Base-by-base conservation (phyloP, 2,888 invertebrate genomes). In the Scaptomyza tumidula region DNA sequence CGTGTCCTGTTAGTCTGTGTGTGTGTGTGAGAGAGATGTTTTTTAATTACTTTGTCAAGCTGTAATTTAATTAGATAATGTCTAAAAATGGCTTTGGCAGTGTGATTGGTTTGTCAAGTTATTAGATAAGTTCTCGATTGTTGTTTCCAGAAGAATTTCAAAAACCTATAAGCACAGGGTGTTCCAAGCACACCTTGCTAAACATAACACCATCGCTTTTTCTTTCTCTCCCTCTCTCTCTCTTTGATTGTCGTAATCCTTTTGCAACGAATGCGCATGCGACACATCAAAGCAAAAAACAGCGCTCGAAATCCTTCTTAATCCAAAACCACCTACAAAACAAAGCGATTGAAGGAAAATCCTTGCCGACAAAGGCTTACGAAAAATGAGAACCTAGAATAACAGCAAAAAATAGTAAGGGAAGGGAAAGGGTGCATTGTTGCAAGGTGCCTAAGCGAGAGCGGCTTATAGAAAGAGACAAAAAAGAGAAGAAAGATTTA, bases 321-420 rank as follows among this genome's bases (percentile, higher is more conserved):
- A 33, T 33, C 68, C 19, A 33, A 52, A 5, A 41, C 46, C 75
- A 72, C 75, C 78, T 75, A 72, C 81, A 64, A 78, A 75, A 79
- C 77, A 80, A 78, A 75, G 70, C 68, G 78, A 58, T 75, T 70
- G 62, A 53, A 45, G 29, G n/a, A 52, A 62, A 78, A 77, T 71
- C 68, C 79, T 61, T 76, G 70, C 76, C 80, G 76, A 75, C 76
- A 78, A 78, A 79, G 66, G 50, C 11, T 49, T 19, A 19, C 52
- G 44, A 10, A 53, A 33, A 33, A 16, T 19, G 44, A 45, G 37
- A 10, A 43, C 14, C 13, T 19, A 44, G 11, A 24, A 41, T 6
- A n/a, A 24, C 1, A 1, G 24, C 24, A 24, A 24, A 1, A 24
- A 24, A 24, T 4, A 24, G 3, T 24, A 24, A 3, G 24, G n/a